Evolutionary conservation across 2,113 vertebrate species (phyloP), one percentile per base, ranked within the genome.

Genomic region (Epinephelus fuscoguttatus): DNA sequence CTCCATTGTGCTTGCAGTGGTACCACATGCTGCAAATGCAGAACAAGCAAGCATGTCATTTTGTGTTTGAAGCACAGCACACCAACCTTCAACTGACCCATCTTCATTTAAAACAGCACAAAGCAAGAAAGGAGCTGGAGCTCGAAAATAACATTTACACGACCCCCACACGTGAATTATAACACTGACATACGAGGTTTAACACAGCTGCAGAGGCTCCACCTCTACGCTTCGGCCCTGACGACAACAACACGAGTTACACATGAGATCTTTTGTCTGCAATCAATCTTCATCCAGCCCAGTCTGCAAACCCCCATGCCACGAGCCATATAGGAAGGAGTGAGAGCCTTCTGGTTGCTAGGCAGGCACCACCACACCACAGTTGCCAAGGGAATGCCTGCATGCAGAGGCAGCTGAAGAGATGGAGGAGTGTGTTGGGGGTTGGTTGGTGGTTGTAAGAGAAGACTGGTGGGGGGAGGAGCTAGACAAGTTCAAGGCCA

Each of bases 301-400:
- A 70, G 27, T 68, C 79, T 78, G 73, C 76, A 82, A 83, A 72
- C 77, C 80, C 80, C 88, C 76, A 80, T 73, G 40, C 87, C 84
- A 80, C 79, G 19, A 90, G 81, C 86, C 70, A 82, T 71, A 63
- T 62, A 82, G 56, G 63, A 82, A 70, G 66, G 49, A 81, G 77
- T 21, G 61, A 87, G 75, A 86, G 85, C 70, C 77, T 85, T 80
- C 37, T 90, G 91, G 92, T 95, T 95, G 93, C 93, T 94, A 94
- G 91, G 94, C 94, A 93, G 92, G 73, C 92, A 74, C 85, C 78
- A 72, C 86, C 72, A 84, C 84, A 90, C 87, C 87, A 90, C 83
- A 76, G 93, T 94, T 93, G 88, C 93, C 90, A 93, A 91, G 93
- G 93, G 91, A 94, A 93, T 91, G 88, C 85, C 89, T 89, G 87